Evolutionary conservation across 2,113 vertebrate genomes (phyloP).

Genomic region (Diadophis punctatus): DNA sequence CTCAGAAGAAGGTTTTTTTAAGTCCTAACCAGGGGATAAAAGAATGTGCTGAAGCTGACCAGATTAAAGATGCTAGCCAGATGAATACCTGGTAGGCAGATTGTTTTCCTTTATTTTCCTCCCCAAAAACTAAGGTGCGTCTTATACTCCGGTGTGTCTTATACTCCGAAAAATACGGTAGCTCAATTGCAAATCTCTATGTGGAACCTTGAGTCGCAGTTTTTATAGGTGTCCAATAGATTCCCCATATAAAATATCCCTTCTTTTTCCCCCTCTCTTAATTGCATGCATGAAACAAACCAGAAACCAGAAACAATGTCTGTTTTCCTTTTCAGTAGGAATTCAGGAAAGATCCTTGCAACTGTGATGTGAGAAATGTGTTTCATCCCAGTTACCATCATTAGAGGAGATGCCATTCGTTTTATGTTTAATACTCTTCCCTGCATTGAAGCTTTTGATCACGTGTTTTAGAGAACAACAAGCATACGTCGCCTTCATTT

Average conservation of each 20-base stretch:
- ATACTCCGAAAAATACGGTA: no score
- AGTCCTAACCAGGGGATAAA: no score
- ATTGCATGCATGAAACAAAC: neutral
- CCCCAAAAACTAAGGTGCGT: no score
- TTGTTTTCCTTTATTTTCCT: no score
- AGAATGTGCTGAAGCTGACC: no score
- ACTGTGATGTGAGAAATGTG: neutral
- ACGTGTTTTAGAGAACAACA: neutral
- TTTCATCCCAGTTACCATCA: constrained; percentile 1
- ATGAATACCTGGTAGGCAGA: no score
- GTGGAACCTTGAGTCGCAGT: neutral
- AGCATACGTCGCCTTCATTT: neutral
- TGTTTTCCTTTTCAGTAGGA: neutral
- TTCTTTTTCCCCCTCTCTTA: neutral
- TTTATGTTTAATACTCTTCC: constrained; percentile 12
- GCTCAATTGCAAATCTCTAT: neutral
- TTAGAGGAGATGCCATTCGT: constrained; percentile 14
- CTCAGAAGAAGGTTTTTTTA: no score
- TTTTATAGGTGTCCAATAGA: neutral
- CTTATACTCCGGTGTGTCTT: no score
- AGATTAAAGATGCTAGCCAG: no score
- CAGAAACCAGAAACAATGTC: neutral
- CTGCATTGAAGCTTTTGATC: constrained; percentile 2
- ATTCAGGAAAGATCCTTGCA: neutral
- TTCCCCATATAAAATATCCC: neutral